Base-by-base conservation (phyloP, 2,797 vertebrate genomes). In the Sebastes nivosus region DNA sequence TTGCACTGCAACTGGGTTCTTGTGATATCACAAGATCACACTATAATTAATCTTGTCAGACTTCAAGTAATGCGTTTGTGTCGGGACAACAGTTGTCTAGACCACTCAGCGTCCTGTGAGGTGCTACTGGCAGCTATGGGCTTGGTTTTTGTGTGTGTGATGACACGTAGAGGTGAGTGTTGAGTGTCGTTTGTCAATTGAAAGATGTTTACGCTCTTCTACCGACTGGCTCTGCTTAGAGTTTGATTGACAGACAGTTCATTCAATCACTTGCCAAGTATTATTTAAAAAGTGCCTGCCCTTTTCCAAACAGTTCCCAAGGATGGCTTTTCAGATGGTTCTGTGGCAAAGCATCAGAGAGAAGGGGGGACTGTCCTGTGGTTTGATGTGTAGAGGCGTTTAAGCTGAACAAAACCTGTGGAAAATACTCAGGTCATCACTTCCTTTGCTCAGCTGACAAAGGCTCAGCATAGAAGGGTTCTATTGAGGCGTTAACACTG, bases 221-320 rank as follows among this genome's bases (percentile, higher is more conserved):
- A 1, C 30, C 8, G 30, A 32, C 30, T 32, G 30, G 1, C 30
- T 32, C 2, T 1, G 30, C 1, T 1, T 1, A 13, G 36, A 38
- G 36, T 38, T 59, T 59, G 24, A 59, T 29, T 59, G 57, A 59
- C 24, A 59, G 57, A 59, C 27, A 0, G 25, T 27, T 58, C 24
- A 58, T 58, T 11, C 57, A 27, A 18, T 58, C 13, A 58, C 57
- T 0, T 58, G 6, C 38, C 14, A 42, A 59, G 24, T 27, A 58
- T 16, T 58, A 22, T 27, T 27, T 58, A 14, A 6, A 6, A 57
- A 57, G 11, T 13, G 22, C n/a, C 4, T 27, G 13, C 2, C 57
- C 14, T 59, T 59, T 25, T 27, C 25, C 13, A 42, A 59, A 59
- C 25, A 59, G 57, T 27, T 27, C 25, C 14, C 25, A 29, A 10